phyloP scores from a whole-genome alignment of 2,797 vertebrate genomes.

The Loris lydekkerianus region DNA sequence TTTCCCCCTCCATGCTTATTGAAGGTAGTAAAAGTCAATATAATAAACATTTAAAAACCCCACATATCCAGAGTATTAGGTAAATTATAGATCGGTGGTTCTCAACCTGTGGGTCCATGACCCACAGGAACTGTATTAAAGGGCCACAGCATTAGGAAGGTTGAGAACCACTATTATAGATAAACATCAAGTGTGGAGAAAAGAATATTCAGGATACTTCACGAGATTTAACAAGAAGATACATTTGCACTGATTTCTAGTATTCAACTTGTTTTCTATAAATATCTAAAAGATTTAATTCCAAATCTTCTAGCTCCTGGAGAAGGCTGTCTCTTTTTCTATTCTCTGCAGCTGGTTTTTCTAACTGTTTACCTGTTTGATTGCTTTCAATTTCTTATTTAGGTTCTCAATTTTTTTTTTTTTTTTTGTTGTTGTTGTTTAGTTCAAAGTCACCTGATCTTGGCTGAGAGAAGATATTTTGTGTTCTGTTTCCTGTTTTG shows the following conservation, averaged over 20 bases:
- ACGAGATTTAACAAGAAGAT: background rate
- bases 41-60: background rate
- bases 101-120: too few species aligned
- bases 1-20: background rate
- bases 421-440: background rate
- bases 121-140: too few species aligned
- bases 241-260: background rate
- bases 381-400: background rate
- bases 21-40: background rate
- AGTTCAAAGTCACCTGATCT: background rate
- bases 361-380: background rate
- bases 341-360: background rate
- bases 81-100: background rate
- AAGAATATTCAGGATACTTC: background rate
- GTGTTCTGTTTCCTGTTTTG: slow-evolving; percentile 89
- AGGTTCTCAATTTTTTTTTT: background rate
- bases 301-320: background rate
- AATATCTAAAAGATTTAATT: background rate
- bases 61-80: background rate
- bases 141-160: too few species aligned
- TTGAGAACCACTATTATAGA: too few species aligned
- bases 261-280: background rate
- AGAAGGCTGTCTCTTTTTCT: background rate
- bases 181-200: background rate
- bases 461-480: background rate